Conservation (phyloP, 2,113 vertebrate genomes). For the Felis chaus region DNA sequence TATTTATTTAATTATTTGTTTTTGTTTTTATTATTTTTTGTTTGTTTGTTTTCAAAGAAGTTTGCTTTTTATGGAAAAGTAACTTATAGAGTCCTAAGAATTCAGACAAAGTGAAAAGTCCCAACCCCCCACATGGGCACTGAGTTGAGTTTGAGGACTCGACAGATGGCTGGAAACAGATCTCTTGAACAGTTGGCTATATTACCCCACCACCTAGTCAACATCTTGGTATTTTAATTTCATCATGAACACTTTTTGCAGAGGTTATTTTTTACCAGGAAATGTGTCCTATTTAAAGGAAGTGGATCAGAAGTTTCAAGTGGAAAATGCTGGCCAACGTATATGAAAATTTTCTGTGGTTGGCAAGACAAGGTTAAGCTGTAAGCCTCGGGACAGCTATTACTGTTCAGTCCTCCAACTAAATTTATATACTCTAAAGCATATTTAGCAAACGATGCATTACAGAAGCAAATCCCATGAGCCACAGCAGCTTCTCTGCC, state of each 20-base stretch:
- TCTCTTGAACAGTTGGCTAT: not conserved
- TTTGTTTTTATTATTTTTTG: no score
- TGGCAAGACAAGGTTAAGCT: constrained; percentile 25
- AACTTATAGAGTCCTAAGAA: not conserved
- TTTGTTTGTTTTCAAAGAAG: not conserved
- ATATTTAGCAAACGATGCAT: not conserved
- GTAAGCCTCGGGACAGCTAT: not conserved
- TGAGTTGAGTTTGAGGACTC: not conserved
- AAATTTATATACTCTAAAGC: not conserved
- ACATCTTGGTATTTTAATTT: constrained; percentile 44
- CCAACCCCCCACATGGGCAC: not conserved
- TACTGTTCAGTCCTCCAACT: not conserved
- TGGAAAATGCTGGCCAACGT: not conserved
- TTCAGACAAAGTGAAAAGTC: not conserved
- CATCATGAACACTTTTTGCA: constrained; percentile 40
- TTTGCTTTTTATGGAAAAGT: not conserved
- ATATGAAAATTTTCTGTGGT: constrained; percentile 33
- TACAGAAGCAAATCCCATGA: not conserved
- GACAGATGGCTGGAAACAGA: constrained; percentile 25
- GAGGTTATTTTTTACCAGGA: constrained; percentile 47
- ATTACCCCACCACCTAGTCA: not conserved
- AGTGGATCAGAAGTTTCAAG: constrained; percentile 62
- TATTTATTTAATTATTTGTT: not conserved
- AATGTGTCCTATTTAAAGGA: constrained; percentile 18
- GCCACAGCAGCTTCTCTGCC: not conserved